These are phyloP conservation scores for Doryteuthis pealeii DNA, from an alignment of 1,140 invertebrate species.

Conservation along the genomic window DNA sequence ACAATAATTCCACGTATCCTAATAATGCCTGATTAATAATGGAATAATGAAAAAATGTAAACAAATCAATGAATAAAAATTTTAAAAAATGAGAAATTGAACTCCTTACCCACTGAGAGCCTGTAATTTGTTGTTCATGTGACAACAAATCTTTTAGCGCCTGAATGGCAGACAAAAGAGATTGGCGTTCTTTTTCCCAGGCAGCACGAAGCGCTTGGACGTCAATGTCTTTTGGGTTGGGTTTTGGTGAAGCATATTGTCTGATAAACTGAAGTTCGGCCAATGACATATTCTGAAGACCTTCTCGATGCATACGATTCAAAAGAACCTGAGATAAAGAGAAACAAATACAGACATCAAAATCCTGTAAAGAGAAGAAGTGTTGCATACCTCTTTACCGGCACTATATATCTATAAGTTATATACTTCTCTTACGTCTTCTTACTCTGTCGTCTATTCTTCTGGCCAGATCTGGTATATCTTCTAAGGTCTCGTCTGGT, in stretches of 20 bases:
- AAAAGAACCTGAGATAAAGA: conserved; percentile 36
- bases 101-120: background rate
- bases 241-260: conserved; percentile 30
- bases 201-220: conserved; percentile 31
- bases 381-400: too few relatives aligned
- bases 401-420: too few relatives aligned
- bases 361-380: background rate
- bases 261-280: conserved; percentile 50
- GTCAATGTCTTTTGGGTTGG: conserved; percentile 28
- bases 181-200: conserved; percentile 46
- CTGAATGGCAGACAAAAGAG: conserved; percentile 40
- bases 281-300: conserved; percentile 43
- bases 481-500: too few relatives aligned
- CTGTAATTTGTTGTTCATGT: background rate
- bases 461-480: too few relatives aligned
- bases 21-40: too few relatives aligned
- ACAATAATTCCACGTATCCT: too few relatives aligned
- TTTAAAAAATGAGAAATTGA: too few relatives aligned
- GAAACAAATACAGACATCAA: conserved; percentile 10
- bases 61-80: too few relatives aligned
- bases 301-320: conserved; percentile 42
- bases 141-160: conserved; percentile 45
- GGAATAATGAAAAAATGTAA: too few relatives aligned
- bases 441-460: too few relatives aligned
- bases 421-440: too few relatives aligned